Base-by-base conservation (phyloP, 2,797 vertebrate genomes). In the Carcharodon carcharias region DNA sequence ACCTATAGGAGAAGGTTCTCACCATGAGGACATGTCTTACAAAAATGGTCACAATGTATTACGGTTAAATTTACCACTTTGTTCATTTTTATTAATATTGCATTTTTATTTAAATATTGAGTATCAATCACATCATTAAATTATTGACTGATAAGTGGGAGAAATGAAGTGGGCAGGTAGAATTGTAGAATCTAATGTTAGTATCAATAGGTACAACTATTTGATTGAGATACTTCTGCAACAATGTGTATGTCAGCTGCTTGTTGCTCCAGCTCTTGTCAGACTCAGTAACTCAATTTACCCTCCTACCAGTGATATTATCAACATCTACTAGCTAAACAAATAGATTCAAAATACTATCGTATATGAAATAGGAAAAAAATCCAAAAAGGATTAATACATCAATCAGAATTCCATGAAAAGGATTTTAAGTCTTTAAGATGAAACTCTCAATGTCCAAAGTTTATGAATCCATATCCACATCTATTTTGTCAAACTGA, bases 361-460 rank as follows among this genome's bases (percentile, higher is more conserved):
- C 26, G 31, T 28, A 56, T 12, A 63, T 92, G 1, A 61, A n/a
- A 35, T 35, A n/a, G 50, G 21, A n/a, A 92, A 63, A 58, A 92
- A 35, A 21, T 16, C 4, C 16, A 40, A 63, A 92, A 63, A 6
- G 58, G 35, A 91, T 35, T 31, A 16, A 63, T 63, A 82, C 16
- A 82, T 85, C 82, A n/a, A 63, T 92, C 35, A n/a, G 31, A 92
- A 63, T 91, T 91, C 56, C 31, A 91, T 35, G 31, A 91, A 91
- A 91, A 58, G 3, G 31, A 61, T 63, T 63, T 56, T 21, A 91
- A 31, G 58, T 63, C 4, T 3, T 58, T 92, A 92, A 8, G 16
- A 35, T 58, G 16, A 91, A 89, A 63, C 6, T 18, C 89, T n/a
- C 58, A n/a, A 92, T 18, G 14, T n/a, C 63, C 56, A 92, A 92